phyloP scores from a whole-genome alignment of 2,888 invertebrate species.

The Sisyra nigra region DNA sequence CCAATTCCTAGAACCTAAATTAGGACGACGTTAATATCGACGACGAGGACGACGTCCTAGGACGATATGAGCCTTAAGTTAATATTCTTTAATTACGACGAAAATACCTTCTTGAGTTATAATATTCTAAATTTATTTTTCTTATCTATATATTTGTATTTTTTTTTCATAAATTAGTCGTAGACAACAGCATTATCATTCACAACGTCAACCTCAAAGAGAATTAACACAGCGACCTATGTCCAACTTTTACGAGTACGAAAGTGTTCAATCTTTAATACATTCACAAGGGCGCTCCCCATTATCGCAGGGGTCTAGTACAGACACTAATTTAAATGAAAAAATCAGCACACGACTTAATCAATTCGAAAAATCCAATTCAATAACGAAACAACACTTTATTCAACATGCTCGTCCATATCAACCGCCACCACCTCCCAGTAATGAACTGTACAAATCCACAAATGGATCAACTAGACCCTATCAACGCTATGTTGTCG shows the following conservation, averaged over 20 bases:
- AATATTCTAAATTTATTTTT: constrained; percentile 1
- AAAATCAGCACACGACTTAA: constrained; percentile 11
- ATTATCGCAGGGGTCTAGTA: constrained; percentile 13
- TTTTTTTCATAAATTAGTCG: constrained; percentile 29
- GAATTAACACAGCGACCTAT: constrained; percentile 42
- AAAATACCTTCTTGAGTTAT: background rate
- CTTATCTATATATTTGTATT: constrained; percentile 3
- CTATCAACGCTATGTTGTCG: constrained; percentile 12
- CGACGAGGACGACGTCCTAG: no score
- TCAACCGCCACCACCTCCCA: constrained; percentile 8
- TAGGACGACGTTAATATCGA: no score
- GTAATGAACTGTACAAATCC: background rate
- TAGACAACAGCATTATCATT: constrained; percentile 50
- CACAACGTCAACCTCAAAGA: constrained; percentile 34
- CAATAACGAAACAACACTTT: constrained; percentile 11
- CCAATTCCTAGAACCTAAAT: no score
- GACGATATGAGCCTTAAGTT: background rate
- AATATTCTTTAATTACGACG: background rate
- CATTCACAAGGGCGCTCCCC: constrained; percentile 17
- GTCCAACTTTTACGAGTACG: constrained; percentile 76
- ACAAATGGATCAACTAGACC: constrained; percentile 10
- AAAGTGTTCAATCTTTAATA: constrained; percentile 52
- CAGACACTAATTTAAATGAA: constrained; percentile 9
- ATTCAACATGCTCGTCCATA: constrained; percentile 10
- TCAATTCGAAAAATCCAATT: background rate